Base-by-base conservation (phyloP, 2,888 invertebrate genomes). In the Synergus umbraculus region DNA sequence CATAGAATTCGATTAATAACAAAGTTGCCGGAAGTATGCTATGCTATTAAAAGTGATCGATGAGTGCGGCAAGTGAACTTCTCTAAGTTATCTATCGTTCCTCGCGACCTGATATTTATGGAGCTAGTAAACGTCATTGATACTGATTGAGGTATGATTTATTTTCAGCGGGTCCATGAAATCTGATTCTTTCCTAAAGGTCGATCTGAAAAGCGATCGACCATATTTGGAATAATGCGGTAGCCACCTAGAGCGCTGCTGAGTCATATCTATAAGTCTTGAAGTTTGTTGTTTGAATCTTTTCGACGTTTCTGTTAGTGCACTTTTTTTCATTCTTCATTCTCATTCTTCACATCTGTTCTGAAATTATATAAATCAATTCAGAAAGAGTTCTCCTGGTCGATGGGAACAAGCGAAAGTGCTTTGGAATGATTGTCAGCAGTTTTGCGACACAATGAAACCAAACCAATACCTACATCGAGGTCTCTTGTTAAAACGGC, bases 391-490 rank as follows among this genome's bases (percentile, higher is more conserved):
- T 69, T 49, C 49, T 37, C 46, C 8, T 46, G 49, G 15, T 49
- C 22, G 4, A 67, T 44, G 67, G 18, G 37, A 69, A 54, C 29
- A 49, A 73, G 54, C 54, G 54, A 73, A 73, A 73, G 54, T 73
- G 29, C 37, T 29, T 73, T 54, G 49, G 73, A 73, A 54, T 73
- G 37, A 54, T 73, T n/a, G 73, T 73, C 37, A 13, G 54, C 15
- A 49, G 46, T 29, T 54, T 73, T 73, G 37, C 73, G 73, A 73
- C 73, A 73, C 73, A 73, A 73, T 69, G 43, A 29, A 63, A 29
- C 3, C n/a, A 22, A 46, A 44, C 67, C 44, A 67, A 22, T 67
- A 64, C 41, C 37, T 37, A 69, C 12, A 73, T 69, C 46, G 67
- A 46, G 46, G 29, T 73, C 54, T 37, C 49, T 73, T 37, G 49